A percentile compares a stretch with the other conserved stretches of the same genome.
These are phyloP conservation scores for Podarcis lilfordi DNA, from an alignment of 2,797 vertebrate genomes.

Conservation along the genomic window DNA sequence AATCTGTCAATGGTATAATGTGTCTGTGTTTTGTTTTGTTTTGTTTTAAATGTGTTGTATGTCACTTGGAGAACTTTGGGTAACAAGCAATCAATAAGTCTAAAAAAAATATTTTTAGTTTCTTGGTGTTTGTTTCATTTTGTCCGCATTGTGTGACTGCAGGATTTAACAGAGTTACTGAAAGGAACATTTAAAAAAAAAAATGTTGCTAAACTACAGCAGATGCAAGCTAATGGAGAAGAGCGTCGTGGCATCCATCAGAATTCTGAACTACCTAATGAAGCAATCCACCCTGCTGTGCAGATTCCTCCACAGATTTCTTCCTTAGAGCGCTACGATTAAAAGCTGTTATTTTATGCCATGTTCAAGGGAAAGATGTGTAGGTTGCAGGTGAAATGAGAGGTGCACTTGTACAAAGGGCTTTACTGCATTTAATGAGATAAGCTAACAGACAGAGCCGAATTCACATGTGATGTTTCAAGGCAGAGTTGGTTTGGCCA, in stretches of 20 bases:
- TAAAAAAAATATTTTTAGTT: neutral
- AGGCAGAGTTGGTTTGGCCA: neutral
- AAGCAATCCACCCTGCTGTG: neutral
- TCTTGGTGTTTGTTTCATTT: neutral
- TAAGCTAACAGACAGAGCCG: neutral
- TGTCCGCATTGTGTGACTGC: neutral
- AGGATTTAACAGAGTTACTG: neutral
- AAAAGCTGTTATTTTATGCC: neutral
- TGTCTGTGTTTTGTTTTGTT: too few relatives aligned
- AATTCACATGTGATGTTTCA: neutral
- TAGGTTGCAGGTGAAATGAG: neutral
- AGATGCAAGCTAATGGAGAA: neutral
- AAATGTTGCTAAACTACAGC: constrained; percentile 5
- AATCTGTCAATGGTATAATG: too few relatives aligned
- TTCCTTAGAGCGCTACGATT: neutral
- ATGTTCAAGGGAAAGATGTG: neutral
- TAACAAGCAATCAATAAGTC: too few relatives aligned
- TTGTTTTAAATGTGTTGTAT: too few relatives aligned
- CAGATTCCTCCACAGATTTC: neutral
- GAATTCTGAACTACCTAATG: neutral
- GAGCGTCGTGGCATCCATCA: neutral
- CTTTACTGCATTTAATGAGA: neutral
- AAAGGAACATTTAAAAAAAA: neutral
- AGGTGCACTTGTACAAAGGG: neutral
- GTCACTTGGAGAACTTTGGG: too few relatives aligned